Evolutionary conservation across 92 coral and sea anemone genomes (phyloP).

Genomic region (Zoanthus sociatus): DNA sequence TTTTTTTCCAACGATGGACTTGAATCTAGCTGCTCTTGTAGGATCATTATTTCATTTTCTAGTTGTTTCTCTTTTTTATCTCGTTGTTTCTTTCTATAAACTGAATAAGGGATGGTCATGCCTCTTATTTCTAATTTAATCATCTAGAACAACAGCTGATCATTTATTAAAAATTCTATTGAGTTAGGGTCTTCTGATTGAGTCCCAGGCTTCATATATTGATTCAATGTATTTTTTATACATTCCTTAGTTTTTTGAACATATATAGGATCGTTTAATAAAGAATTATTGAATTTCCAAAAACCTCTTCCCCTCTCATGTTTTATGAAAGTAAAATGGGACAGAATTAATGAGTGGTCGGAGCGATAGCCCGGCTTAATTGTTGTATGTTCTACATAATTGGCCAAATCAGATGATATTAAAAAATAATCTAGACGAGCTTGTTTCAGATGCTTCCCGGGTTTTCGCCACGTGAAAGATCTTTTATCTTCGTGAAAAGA

Average conservation of each 20-base stretch:
- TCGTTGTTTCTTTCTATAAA: constrained; percentile 43
- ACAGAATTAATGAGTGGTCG: constrained; percentile 38
- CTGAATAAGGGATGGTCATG: constrained; percentile 14
- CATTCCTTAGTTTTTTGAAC: constrained; percentile 40
- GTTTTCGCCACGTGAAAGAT: no score
- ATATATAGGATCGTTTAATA: constrained; percentile 21
- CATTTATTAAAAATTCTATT: constrained; percentile 37
- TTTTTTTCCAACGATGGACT: constrained; percentile 12
- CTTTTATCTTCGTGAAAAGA: no score
- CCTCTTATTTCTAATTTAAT: constrained; percentile 27
- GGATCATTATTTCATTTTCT: background rate
- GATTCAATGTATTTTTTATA: constrained; percentile 6
- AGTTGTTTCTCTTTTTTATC: constrained; percentile 34
- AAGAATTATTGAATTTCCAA: constrained; percentile 58
- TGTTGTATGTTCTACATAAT: constrained; percentile 34
- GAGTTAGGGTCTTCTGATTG: constrained; percentile 11
- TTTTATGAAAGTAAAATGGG: constrained; percentile 42
- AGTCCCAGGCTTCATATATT: background rate
- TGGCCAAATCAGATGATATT: background rate
- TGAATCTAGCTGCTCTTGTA: background rate
- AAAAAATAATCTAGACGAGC: no score
- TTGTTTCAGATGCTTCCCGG: no score
- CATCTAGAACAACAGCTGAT: constrained; percentile 42
- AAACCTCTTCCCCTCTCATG: constrained; percentile 52
- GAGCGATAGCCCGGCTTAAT: background rate